Conservation (phyloP, 2,888 invertebrate species). For the Leucozona laternaria region DNA sequence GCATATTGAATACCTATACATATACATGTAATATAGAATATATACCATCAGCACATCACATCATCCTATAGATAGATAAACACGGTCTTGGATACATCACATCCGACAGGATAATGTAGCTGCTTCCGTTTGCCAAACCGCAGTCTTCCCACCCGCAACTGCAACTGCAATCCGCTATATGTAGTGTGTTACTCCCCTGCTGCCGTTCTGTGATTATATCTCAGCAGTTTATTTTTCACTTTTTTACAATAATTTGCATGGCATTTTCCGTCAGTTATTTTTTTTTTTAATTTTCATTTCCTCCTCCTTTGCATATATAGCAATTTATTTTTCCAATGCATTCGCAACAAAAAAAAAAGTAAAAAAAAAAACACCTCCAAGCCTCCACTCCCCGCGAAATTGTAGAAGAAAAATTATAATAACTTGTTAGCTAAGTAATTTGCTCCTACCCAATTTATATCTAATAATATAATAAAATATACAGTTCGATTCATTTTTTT, state of each 20-base stretch:
- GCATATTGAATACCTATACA: background rate
- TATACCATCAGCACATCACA: constrained; percentile 34
- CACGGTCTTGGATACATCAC: constrained; percentile 51
- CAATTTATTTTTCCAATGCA: constrained; percentile 46
- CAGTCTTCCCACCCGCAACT: constrained; percentile 49
- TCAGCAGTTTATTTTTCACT: constrained; percentile 64
- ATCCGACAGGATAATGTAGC: constrained; percentile 66
- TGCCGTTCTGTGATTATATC: constrained; percentile 55
- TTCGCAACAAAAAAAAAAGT: constrained; percentile 19
- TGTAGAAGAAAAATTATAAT: constrained; percentile 57
- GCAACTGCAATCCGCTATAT: constrained; percentile 22
- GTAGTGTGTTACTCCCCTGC: constrained; percentile 35
- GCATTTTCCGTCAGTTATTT: constrained; percentile 54
- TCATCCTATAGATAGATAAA: constrained; percentile 43
- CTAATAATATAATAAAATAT: constrained; percentile 23
- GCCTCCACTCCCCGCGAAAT: constrained; percentile 42
- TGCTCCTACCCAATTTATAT: constrained; percentile 52
- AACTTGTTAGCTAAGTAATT: constrained; percentile 69
- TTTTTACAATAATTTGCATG: constrained; percentile 66
- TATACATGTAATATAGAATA: constrained; percentile 11
- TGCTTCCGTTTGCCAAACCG: constrained; percentile 50
- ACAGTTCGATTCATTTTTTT: constrained; percentile 40
- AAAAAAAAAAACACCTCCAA: constrained; percentile 32
- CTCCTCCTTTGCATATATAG: constrained; percentile 33
- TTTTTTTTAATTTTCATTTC: constrained; percentile 59